Evolutionary conservation across 35 echinoderm and acorn worm genomes (phyloP), one percentile per base, ranked within the genome.

Genomic region (Lytechinus pictus): DNA sequence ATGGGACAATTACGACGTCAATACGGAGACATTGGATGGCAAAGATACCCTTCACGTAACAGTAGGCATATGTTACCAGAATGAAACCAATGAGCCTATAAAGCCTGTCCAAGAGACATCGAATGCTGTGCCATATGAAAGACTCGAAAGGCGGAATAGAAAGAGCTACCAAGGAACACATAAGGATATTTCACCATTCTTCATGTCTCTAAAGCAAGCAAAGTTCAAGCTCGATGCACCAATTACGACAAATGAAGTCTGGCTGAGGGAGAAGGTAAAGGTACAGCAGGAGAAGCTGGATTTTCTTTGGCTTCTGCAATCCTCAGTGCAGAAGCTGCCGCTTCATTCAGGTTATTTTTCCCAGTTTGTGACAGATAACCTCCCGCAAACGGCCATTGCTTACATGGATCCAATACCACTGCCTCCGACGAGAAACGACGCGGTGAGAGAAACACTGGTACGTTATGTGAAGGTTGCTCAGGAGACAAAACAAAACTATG

Each of bases 1-100:
- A 88, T 97, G 97, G 97, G 97, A 98, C 52, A 98, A 98, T 86
- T 98, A 95, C 66, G 95, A 97, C 53, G 96, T 97, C n/a, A 97
- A 98, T 55, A 95, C 94, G 86, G 97, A 98, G 27, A 97, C 97
- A 52, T 52, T 95, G 27, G 96, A 96, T 96, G 97, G 96, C 28
- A 97, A 96, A 89, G 94, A 96, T 52, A 97, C 96, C 9, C 88
- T 98, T 13, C 97, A 96, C 95, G 96, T 92, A 52, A 98, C 97
- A 54, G 97, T 97, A 94, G 96, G 97, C 9, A 98, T 98, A 58
- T 97, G 96, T 51, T 98, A 98, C 72, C 97, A 98, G 86, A 98
- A 96, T 86, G 52, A 91, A 52, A 10, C 27, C n/a, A n/a, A n/a
- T n/a, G n/a, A n/a, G 29, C 52, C 55, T 91, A 28, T 54, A 92